These are phyloP conservation scores for Euspilapteryx auroguttella DNA, from an alignment of 2,888 invertebrate species.

Conservation along the genomic window DNA sequence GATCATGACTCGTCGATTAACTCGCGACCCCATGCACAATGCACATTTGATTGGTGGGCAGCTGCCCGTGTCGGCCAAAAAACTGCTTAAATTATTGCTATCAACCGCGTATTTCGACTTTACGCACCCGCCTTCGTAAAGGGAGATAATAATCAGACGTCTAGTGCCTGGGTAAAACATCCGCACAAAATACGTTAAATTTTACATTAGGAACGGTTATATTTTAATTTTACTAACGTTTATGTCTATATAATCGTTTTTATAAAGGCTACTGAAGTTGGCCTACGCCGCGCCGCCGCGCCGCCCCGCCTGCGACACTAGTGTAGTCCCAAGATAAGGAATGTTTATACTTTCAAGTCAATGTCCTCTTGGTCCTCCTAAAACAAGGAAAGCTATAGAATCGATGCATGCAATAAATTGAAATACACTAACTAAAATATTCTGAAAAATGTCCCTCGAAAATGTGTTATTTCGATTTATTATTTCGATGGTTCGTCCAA, in stretches of 20 bases:
- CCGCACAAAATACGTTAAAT: conserved; percentile 27
- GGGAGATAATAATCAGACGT: conserved; percentile 31
- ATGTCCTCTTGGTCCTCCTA: conserved; percentile 49
- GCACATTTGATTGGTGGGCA: conserved; percentile 49
- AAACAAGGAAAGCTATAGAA: conserved; percentile 52
- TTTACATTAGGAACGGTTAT: conserved; percentile 13
- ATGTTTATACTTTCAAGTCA: conserved; percentile 60
- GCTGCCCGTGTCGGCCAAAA: conserved; percentile 44
- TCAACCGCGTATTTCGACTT: conserved; percentile 16
- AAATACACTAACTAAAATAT: too few species aligned
- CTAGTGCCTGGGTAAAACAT: conserved; percentile 26
- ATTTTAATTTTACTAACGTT: too few species aligned
- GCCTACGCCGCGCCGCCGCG: too few species aligned
- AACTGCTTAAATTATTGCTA: conserved; percentile 49
- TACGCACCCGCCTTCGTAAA: too few species aligned
- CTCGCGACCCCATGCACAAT: conserved; percentile 34
- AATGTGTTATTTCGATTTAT: too few species aligned
- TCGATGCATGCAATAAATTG: conserved; percentile 10
- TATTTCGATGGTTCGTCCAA: too few species aligned
- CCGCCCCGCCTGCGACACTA: conserved; percentile 27
- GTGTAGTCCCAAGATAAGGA: conserved; percentile 44
- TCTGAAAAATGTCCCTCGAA: too few species aligned
- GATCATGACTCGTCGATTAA: conserved; percentile 40
- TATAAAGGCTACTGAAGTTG: too few species aligned
- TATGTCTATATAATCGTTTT: too few species aligned